Evolutionary conservation across 2,113 vertebrate species (phyloP), one percentile per base, ranked within the genome.

Genomic region (Cavia aperea): DNA sequence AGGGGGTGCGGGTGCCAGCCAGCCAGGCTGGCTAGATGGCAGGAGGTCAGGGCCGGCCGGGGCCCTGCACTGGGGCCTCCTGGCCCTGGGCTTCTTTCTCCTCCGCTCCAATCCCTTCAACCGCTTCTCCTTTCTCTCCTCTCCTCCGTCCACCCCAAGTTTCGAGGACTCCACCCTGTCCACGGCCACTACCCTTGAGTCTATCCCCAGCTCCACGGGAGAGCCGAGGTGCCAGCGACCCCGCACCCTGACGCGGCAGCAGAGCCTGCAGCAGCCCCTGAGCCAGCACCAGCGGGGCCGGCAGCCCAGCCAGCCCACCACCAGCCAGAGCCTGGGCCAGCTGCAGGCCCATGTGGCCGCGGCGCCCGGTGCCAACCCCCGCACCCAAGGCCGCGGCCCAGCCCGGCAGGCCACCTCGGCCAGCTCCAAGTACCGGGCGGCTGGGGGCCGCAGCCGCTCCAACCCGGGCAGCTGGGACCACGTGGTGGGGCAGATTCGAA

Each of bases 401-500:
- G 93, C 79, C 19, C 97, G 98, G 97, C 98, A 94, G 97, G 98
- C 97, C 97, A 63, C 95, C 33, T 94, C 98, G 4, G 98, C 98
- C 56, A 97, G 98, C 93, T 98, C 99, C 97, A 98, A 98, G 96
- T 97, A 98, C 93, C 98, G 98, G 95, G 98, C 98, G 58, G 98
- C 96, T 39, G 98, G 98, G 56, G 98, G 98, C 95, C 98, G 97
- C 96, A 98, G 98, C 91, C 98, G 97, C 88, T 98, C 97, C 96
- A 99, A 98, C 95, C 98, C 99, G 0, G 99, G 99, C 97, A 99
- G 99, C 98, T 99, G 98, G 99, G 99, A 99, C 98, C 98, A 99
- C 97, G 98, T 99, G 98, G 99, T 99, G 99, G 99, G 99, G 97
- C 98, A 99, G 98, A 99, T 99, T 97, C 98, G 98, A 97, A 99